Evolutionary conservation across 2,797 vertebrate species (phyloP).

Genomic region (Macropodus opercularis): DNA sequence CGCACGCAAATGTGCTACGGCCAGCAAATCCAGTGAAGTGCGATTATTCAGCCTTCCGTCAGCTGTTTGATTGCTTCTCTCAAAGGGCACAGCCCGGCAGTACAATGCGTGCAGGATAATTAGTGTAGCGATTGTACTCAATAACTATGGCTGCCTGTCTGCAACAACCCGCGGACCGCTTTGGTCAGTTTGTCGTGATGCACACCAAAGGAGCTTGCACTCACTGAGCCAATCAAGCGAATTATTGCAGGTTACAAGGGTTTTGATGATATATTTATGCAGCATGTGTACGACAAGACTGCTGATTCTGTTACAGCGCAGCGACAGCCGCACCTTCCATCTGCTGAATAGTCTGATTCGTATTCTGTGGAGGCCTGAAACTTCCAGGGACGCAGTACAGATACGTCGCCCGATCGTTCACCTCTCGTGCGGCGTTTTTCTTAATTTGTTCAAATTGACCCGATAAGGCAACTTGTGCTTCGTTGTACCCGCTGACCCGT

Average conservation of each 20-base stretch:
- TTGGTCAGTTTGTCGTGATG: slow-evolving; percentile 73
- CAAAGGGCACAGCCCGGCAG: slow-evolving; percentile 79
- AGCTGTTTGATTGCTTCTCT: slow-evolving; percentile 83
- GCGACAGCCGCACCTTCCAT: slow-evolving; percentile 60
- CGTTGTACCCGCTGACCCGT: neutral
- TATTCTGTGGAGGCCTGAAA: slow-evolving; percentile 49
- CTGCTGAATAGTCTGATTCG: slow-evolving; percentile 62
- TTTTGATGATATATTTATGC: slow-evolving; percentile 75
- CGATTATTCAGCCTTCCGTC: slow-evolving; percentile 82
- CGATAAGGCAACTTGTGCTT: no score
- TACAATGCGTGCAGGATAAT: slow-evolving; percentile 80
- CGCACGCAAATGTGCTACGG: slow-evolving; percentile 18
- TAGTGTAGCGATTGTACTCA: slow-evolving; percentile 72
- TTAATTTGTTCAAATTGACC: no score
- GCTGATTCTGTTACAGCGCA: slow-evolving; percentile 68
- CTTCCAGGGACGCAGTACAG: slow-evolving; percentile 36
- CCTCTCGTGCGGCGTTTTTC: no score
- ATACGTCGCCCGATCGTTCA: no score
- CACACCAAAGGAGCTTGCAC: slow-evolving; percentile 58
- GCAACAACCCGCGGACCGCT: slow-evolving; percentile 62
- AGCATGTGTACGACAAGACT: slow-evolving; percentile 71
- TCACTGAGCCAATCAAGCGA: slow-evolving; percentile 71
- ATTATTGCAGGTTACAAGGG: slow-evolving; percentile 73
- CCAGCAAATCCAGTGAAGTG: slow-evolving; percentile 54
- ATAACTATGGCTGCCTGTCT: slow-evolving; percentile 67